A percentile compares a stretch with the other conserved stretches of the same genome.
Evolutionary conservation across 2,888 invertebrate species (phyloP).

Genomic region (Epicampocera succincta): DNA sequence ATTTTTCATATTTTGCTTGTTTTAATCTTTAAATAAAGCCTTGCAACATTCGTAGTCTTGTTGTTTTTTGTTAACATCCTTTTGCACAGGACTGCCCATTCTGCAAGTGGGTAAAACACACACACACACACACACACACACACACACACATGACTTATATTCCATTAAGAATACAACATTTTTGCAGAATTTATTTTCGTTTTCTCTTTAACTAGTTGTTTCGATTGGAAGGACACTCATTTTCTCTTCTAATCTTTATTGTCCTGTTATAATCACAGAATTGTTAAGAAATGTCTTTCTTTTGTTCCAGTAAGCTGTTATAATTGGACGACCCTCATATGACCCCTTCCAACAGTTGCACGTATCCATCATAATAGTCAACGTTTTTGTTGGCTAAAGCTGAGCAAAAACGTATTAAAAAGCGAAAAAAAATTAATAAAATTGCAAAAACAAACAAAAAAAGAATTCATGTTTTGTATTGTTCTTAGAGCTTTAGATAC

Average conservation of each 20-base stretch:
- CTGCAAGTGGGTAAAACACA: not conserved
- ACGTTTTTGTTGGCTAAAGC: not conserved
- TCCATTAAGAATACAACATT: constrained; percentile 35
- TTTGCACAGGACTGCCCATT: not conserved
- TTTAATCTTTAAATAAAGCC: constrained; percentile 17
- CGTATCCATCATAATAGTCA: constrained; percentile 41
- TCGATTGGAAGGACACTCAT: not conserved
- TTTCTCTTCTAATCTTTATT: not conserved
- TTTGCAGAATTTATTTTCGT: constrained; percentile 9
- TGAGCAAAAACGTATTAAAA: not conserved
- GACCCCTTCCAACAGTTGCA: constrained; percentile 42
- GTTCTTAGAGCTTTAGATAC: too few relatives aligned
- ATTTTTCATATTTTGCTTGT: constrained; percentile 32
- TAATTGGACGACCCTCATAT: constrained; percentile 37
- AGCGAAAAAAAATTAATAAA: not conserved
- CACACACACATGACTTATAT: not conserved
- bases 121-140: not conserved
- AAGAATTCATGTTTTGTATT: not conserved
- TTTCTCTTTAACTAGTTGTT: not conserved
- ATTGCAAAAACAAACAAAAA: not conserved
- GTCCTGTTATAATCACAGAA: not conserved
- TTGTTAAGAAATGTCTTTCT: not conserved
- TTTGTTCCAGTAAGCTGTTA: not conserved
- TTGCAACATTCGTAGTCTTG: constrained; percentile 3
- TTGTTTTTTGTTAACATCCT: not conserved